Evolutionary conservation across 2,888 invertebrate species (phyloP), one percentile per base, ranked within the genome.

Genomic region (Molanna angustata): DNA sequence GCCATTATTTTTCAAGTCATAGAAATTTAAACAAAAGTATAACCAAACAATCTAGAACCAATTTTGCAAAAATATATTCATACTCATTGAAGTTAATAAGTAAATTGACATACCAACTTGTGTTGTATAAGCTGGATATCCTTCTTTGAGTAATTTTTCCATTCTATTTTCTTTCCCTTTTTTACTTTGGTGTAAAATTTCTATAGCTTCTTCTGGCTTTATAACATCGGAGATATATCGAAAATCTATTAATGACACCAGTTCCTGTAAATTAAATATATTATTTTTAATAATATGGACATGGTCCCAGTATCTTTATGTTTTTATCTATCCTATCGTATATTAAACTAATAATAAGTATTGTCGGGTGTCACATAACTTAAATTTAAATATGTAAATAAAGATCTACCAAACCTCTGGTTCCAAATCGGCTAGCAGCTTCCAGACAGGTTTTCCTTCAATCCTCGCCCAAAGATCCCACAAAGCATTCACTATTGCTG

Each of bases 391-490:
- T n/a, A n/a, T n/a, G n/a, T n/a, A n/a, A n/a, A 7, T 7, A 27
- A 27, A 27, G 4, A 27, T 27, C 11, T 21, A 14, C 20, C 17
- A 33, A 60, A 78, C 80, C 70, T 94, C 89, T 0, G 94, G 92
- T 57, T 84, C 82, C 80, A 94, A 80, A 64, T 94, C 94, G 0
- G 79, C 80, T 2, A 95, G 71, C 1, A 94, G 74, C 65, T 86
- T 86, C 94, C 94, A 95, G 0, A 95, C 69, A 0, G 95, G 93
- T 68, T 94, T 93, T 27, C 82, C 79, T 67, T 90, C 86, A 6
- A 89, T 71, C 62, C 88, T 83, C 0, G 86, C 93, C 94, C 94
- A 94, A 47, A 94, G 71, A 69, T 95, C 95, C 94, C 94, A 95
- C 2, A 94, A 68, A 1, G 92, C 88, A 69, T 94, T 95, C n/a